Conservation (phyloP, 2,113 vertebrate genomes). For the Regulus satrapa region DNA sequence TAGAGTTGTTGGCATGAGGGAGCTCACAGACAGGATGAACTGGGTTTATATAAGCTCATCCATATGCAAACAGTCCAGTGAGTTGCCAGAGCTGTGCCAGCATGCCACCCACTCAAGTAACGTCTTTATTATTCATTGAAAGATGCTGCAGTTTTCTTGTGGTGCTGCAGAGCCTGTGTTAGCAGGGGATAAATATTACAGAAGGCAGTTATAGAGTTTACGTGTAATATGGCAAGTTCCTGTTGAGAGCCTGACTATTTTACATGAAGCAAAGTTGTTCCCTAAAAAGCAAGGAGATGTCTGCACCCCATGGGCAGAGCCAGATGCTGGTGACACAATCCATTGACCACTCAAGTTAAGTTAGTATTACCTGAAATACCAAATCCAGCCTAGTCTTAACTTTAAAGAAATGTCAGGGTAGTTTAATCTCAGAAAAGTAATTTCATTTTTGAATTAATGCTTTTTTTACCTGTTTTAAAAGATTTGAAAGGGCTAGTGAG, state of each 20-base stretch:
- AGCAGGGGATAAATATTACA: neutral
- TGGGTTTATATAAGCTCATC: conserved; percentile 53
- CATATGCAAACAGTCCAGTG: conserved; percentile 49
- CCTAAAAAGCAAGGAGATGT: neutral
- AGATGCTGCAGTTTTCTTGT: conserved; percentile 6
- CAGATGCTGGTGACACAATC: neutral
- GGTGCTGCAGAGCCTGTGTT: neutral
- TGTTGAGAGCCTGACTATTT: neutral
- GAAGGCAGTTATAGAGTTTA: neutral
- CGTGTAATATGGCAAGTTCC: neutral
- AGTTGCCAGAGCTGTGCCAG: conserved; percentile 39
- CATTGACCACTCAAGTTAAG: neutral
- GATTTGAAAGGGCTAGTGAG: neutral
- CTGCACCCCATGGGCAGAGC: neutral
- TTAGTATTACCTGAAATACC: neutral
- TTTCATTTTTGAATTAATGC: neutral
- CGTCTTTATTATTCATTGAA: conserved; percentile 45
- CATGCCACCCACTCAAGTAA: conserved; percentile 24
- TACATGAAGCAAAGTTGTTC: neutral
- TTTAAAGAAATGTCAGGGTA: neutral
- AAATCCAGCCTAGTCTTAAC: neutral
- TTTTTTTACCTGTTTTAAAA: neutral
- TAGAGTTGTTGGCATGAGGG: neutral
- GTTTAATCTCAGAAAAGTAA: neutral
- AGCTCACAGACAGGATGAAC: neutral